phyloP scores from a whole-genome alignment of 1,140 invertebrate species.

The Lepidurus arcticus region DNA sequence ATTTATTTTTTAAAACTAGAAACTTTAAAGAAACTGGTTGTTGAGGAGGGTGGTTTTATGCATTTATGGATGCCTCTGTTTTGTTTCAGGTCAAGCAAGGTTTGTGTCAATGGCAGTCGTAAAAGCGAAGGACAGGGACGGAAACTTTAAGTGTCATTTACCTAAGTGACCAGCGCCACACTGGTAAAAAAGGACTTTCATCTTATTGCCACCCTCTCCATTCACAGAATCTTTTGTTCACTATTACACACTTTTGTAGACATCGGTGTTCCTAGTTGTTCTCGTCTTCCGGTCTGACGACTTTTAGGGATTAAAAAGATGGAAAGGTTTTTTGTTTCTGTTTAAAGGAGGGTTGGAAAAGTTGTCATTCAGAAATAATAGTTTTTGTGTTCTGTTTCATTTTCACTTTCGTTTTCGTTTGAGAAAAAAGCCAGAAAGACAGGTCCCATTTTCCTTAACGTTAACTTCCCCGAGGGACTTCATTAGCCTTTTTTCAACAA shows the following conservation, averaged over 20 bases:
- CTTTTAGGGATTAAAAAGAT: background rate
- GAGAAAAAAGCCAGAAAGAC: background rate
- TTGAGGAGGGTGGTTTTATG: background rate
- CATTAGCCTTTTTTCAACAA: slow-evolving; percentile 13
- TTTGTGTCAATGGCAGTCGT: background rate
- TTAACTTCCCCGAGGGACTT: background rate
- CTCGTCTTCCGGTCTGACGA: background rate
- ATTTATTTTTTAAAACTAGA: no score
- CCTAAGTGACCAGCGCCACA: slow-evolving; percentile 1
- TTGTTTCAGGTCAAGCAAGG: background rate
- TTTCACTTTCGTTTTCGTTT: slow-evolving; percentile 6
- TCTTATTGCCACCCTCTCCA: no score
- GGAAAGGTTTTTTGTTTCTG: background rate
- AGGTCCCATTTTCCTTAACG: background rate
- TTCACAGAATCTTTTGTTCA: background rate
- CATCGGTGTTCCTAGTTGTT: background rate
- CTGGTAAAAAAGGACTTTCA: background rate
- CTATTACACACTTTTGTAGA: background rate
- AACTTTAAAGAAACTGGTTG: no score
- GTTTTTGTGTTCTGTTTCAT: slow-evolving; percentile 11
- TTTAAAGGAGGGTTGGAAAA: background rate
- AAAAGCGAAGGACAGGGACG: background rate
- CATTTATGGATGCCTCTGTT: background rate
- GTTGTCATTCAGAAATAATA: slow-evolving; percentile 15
- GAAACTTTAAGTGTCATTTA: background rate